Evolutionary conservation across 2,888 invertebrate species (phyloP).

Genomic region (Drosophila koepferae): DNA sequence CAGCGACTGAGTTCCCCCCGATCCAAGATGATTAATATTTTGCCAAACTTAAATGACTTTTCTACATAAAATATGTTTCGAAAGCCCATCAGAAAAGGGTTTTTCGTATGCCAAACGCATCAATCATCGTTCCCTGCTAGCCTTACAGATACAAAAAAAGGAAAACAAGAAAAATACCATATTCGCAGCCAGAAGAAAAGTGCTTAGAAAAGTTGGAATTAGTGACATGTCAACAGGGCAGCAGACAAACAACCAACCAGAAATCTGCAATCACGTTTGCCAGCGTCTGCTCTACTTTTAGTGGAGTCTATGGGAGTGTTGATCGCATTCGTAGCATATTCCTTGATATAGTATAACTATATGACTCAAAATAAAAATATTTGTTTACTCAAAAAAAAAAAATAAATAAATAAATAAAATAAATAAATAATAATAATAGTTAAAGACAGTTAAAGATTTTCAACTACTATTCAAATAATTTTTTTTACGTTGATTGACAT

Average conservation of each 20-base stretch:
- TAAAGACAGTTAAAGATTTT: too few relatives aligned
- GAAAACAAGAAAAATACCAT: constrained; percentile 24
- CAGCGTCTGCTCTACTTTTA: not conserved
- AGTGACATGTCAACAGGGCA: constrained; percentile 76
- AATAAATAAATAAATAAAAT: too few relatives aligned
- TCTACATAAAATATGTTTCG: constrained; percentile 72
- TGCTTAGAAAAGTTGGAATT: constrained; percentile 66
- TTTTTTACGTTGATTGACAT: not conserved
- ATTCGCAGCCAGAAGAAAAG: constrained; percentile 48
- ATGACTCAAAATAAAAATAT: too few relatives aligned
- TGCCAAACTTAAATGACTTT: constrained; percentile 68
- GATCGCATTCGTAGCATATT: not conserved
- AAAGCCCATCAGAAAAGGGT: constrained; percentile 58
- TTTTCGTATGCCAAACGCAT: constrained; percentile 60
- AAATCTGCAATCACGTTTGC: constrained; percentile 16
- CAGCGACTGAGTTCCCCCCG: constrained; percentile 34
- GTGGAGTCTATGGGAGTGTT: not conserved
- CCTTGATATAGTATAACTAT: not conserved
- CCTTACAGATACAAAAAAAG: not conserved
- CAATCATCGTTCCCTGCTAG: constrained; percentile 59
- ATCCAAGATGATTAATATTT: constrained; percentile 71
- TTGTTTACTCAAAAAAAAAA: too few relatives aligned
- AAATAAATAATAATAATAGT: too few relatives aligned
- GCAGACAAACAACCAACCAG: constrained; percentile 36
- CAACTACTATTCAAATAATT: not conserved